phyloP scores from a whole-genome alignment of 2,888 invertebrate genomes.

The Acrobasis suavella region DNA sequence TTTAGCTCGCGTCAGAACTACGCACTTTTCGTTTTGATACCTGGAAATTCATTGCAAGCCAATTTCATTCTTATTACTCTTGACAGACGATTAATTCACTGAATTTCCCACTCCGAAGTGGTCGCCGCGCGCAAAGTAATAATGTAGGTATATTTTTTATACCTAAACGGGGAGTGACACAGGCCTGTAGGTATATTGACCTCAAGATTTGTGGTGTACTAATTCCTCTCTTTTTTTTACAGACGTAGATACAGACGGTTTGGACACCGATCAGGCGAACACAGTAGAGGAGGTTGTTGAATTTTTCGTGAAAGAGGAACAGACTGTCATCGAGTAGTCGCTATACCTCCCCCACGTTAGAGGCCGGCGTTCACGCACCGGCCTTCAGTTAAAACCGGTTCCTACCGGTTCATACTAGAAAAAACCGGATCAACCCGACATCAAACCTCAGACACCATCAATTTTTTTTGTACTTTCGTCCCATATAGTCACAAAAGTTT shows the following conservation, averaged over 20 bases:
- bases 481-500: constrained; percentile 49
- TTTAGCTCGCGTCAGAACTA: no score
- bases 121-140: no score
- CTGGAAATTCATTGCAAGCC: no score
- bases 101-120: no score
- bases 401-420: constrained; percentile 35
- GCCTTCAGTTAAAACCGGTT: constrained; percentile 46
- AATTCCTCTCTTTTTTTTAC: constrained; percentile 45
- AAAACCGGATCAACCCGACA: not conserved
- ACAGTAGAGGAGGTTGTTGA: constrained; percentile 97
- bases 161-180: no score
- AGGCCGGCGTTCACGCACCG: constrained; percentile 56
- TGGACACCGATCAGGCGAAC: constrained; percentile 92
- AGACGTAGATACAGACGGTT: constrained; percentile 97
- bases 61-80: no score
- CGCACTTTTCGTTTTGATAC: no score
- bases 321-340: constrained; percentile 88
- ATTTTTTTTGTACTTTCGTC: constrained; percentile 58
- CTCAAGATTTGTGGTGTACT: no score
- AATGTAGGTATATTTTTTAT: no score
- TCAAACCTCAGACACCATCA: constrained; percentile 2
- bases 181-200: no score
- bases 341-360: constrained; percentile 54
- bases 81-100: no score
- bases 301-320: constrained; percentile 99